Conservation (phyloP, 2,888 invertebrate species). For the Drosophila austrosaltans region DNA sequence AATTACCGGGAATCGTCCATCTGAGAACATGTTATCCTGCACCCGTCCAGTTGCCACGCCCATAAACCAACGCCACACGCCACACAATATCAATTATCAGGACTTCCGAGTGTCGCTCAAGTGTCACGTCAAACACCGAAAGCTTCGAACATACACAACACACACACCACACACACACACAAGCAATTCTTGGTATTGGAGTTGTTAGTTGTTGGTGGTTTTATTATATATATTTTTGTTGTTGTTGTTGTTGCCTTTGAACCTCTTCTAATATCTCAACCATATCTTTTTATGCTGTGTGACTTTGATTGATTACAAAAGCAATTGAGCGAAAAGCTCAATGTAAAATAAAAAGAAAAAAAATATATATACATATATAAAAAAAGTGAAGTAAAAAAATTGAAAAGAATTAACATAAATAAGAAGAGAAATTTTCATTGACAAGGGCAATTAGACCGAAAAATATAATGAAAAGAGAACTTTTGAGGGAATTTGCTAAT, state of each 20-base stretch:
- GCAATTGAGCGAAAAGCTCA: conserved; percentile 68
- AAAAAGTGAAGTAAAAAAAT: conserved; percentile 5
- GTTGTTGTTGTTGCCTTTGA: conserved; percentile 24
- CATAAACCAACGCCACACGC: conserved; percentile 1
- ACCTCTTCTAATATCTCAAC: conserved; percentile 10
- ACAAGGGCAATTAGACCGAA: conserved; percentile 40
- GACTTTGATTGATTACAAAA: conserved; percentile 75
- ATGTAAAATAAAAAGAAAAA: conserved; percentile 40
- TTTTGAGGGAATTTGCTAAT: conserved; percentile 3
- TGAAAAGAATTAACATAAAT: conserved; percentile 71
- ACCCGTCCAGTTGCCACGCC: conserved; percentile 32
- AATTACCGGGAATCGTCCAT: conserved; percentile 7
- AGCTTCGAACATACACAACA: conserved; percentile 21
- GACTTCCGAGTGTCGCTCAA: conserved; percentile 74
- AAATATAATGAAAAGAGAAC: background rate
- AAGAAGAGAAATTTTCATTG: conserved; percentile 55
- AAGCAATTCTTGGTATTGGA: conserved; percentile 5
- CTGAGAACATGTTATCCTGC: background rate
- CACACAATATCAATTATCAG: conserved; percentile 70
- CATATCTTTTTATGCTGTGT: conserved; percentile 19
- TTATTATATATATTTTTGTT: background rate
- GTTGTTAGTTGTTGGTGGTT: conserved; percentile 4
- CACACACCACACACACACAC: conserved; percentile 14
- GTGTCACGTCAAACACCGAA: conserved; percentile 73
- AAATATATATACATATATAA: background rate